Base-by-base conservation (phyloP, 1,140 invertebrate genomes). In the Charaxes varanes region DNA sequence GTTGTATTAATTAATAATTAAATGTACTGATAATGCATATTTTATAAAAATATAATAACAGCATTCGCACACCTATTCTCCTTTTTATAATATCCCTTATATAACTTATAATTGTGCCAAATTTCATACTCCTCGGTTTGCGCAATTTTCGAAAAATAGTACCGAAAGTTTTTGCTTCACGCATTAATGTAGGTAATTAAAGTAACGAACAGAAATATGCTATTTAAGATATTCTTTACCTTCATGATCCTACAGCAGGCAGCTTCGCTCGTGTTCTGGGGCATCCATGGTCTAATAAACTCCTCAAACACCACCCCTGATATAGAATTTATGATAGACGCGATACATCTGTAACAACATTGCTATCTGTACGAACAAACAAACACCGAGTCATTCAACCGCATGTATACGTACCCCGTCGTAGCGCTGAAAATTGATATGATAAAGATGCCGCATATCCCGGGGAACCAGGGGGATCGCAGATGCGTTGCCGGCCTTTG, bases 291-390 rank as follows among this genome's bases (percentile, higher is more conserved):
- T 45, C 74, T 88, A 61, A 89, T 73, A 28, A 88, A 85, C 59
- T 90, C 88, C 58, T 90, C 87, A 64, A 87, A 86, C 7, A 86
- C 74, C 0, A 90, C 87, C 6, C 87, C 87, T 3, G 88, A 69
- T 51, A 90, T 67, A 0, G 88, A 87, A 52, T 89, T 90, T 8
- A 89, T 73, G 22, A 87, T 77, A 5, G 87, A 88, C 1, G 87
- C 88, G 17, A 89, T 80, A 27, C 88, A 88, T 23, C 88, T 89
- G 66, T 62, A 27, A 34, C 40, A 49, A 40, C 24, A 52, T 38
- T 44, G 41, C 53, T 36, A 52, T 41, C 33, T 34, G 15, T 13
- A 22, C 27, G 30, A 47, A 11, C 18, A 41, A 36, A 32, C 19
- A 28, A 21, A 40, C 28, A 15, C 15, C 27, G 26, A 31, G 37